Base-by-base conservation (phyloP, 2,797 vertebrate species). In the Megalops cyprinoides region DNA sequence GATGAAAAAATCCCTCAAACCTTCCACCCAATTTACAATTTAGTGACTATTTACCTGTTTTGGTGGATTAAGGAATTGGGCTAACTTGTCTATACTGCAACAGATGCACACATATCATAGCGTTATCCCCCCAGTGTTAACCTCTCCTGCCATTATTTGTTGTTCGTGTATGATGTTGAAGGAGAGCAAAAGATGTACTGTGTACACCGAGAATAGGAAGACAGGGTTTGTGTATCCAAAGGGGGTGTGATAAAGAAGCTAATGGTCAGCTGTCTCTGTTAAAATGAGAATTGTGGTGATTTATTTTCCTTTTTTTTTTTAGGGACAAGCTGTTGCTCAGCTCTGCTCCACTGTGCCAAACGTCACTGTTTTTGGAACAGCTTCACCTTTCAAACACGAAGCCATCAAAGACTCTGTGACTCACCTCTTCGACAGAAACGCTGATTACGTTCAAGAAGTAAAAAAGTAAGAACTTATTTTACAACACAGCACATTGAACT, bases 301-400 rank as follows among this genome's bases (percentile, higher is more conserved):
- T n/a, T n/a, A n/a, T n/a, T n/a, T n/a, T n/a, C n/a, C n/a, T n/a
- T n/a, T n/a, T n/a, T 2, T 90, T 86, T 92, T 94, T 79, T 92
- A 99, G 98, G 98, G 98, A 90, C 97, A 99, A 90, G 98, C 98
- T 78, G 96, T 99, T 85, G 97, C 97, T 92, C 98, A 99, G 91
- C 95, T 99, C 77, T 99, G 98, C 85, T 96, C 97, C 86, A 98
- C 97, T 0, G 82, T 99, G 62, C 96, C 97, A 84, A 95, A 94
- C 1, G 95, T 99, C 89, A 97, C 95, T 2, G 94, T 99, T 85
- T 99, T 99, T 87, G 98, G 98, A 83, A 96, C 96, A 25, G 97
- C 98, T 83, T 99, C 98, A 2, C 94, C 94, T 86, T 98, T 96
- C 94, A 99, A 99, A 93, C 98, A 99, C 3, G 95, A 97, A 84